phyloP scores from a whole-genome alignment of 2,797 vertebrate genomes.

The Etheostoma perlongum region DNA sequence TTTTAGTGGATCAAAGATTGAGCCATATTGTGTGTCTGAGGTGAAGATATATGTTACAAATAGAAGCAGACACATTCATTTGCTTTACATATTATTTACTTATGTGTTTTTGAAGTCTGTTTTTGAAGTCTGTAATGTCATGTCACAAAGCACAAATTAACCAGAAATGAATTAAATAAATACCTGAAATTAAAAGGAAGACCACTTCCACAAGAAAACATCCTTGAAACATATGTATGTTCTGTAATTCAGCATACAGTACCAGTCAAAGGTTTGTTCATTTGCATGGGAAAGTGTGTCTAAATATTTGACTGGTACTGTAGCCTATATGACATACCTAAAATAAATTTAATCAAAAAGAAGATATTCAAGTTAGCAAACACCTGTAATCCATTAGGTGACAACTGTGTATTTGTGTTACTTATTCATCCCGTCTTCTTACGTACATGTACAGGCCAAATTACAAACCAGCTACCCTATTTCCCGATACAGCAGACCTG shows the following conservation, averaged over 20 bases:
- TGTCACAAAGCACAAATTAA: conserved; percentile 31
- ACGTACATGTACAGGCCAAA: not conserved
- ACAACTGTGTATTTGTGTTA: not conserved
- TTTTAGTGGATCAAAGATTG: not conserved
- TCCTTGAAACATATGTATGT: not conserved
- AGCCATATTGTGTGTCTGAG: conserved; percentile 18
- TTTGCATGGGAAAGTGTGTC: too few species aligned
- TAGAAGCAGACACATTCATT: conserved; percentile 8
- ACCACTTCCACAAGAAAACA: conserved; percentile 17
- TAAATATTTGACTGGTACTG: too few species aligned
- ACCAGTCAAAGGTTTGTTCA: too few species aligned
- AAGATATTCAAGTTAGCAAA: not conserved
- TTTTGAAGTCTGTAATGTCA: conserved; percentile 35
- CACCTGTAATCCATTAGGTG: not conserved
- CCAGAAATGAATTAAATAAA: conserved; percentile 27
- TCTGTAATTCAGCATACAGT: conserved; percentile 27
- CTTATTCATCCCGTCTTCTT: not conserved
- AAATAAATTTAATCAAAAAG: conserved; percentile 18
- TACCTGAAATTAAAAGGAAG: conserved; percentile 37
- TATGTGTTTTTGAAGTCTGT: conserved; percentile 30
- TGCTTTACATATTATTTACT: conserved; percentile 45
- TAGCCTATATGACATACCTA: conserved; percentile 9
- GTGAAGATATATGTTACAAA: conserved; percentile 24
- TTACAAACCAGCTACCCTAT: not conserved
- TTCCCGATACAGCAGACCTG: not conserved